These are phyloP conservation scores for Protobothrops mucrosquamatus DNA, from an alignment of 2,113 vertebrate species.

Conservation along the genomic window DNA sequence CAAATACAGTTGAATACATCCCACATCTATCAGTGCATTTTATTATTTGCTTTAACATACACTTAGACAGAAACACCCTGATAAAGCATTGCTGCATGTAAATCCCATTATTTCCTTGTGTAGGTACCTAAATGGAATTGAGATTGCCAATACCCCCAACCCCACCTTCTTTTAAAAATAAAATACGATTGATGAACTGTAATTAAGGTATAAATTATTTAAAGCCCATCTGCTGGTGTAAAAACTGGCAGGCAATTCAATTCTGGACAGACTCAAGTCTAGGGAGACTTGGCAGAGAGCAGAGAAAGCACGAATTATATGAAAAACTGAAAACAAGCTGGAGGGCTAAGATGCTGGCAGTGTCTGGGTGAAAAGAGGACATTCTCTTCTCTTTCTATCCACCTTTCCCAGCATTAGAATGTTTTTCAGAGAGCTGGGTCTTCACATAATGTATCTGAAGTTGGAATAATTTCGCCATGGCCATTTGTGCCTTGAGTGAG, in stretches of 20 bases:
- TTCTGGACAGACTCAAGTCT: constrained; percentile 43
- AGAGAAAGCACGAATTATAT: constrained; percentile 57
- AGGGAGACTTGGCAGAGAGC: constrained; percentile 55
- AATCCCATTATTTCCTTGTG: neutral
- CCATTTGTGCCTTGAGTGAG: neutral
- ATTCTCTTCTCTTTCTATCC: constrained; percentile 26
- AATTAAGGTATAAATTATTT: constrained; percentile 77
- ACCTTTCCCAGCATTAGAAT: neutral
- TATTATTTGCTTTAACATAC: neutral
- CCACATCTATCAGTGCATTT: neutral
- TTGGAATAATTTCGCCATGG: neutral
- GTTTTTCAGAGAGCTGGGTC: neutral
- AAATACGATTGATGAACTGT: constrained; percentile 69
- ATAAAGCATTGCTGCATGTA: constrained; percentile 48
- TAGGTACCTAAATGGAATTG: constrained; percentile 48
- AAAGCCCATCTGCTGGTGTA: constrained; percentile 55
- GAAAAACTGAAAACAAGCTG: constrained; percentile 50
- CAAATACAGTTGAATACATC: neutral
- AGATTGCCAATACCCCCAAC: constrained; percentile 36
- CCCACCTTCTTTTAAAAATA: constrained; percentile 30
- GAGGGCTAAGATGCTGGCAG: constrained; percentile 52
- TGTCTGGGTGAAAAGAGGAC: constrained; percentile 42
- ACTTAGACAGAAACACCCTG: constrained; percentile 5
- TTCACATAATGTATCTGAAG: neutral
- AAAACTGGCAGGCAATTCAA: constrained; percentile 63